Percentiles rank a stretch among this genome's conserved stretches.
phyloP scores from a whole-genome alignment of 2,888 invertebrate species.

The Stegana nigrithorax region DNA sequence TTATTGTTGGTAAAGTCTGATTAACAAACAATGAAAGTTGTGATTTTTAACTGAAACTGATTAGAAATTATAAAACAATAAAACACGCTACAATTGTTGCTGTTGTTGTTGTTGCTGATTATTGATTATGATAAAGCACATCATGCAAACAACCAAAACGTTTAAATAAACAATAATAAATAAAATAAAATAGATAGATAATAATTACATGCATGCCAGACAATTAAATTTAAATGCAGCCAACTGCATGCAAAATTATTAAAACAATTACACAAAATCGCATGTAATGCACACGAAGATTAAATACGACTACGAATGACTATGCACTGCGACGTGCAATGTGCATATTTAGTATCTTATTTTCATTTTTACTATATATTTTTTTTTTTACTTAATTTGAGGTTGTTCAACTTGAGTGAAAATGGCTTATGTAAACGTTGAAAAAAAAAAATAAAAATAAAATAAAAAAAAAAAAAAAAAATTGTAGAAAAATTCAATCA shows the following conservation, averaged over 20 bases:
- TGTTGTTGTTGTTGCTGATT: neutral
- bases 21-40: neutral
- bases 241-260: neutral
- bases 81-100: neutral
- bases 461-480: slow-evolving; percentile 14
- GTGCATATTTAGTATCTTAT: too few species aligned
- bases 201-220: neutral
- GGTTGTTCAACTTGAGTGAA: slow-evolving; percentile 24
- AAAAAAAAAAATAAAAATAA: slow-evolving; percentile 5
- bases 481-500: slow-evolving; percentile 49
- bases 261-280: neutral
- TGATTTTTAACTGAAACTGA: neutral
- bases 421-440: slow-evolving; percentile 46
- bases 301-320: neutral
- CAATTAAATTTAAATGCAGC: slow-evolving; percentile 19
- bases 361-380: too few species aligned
- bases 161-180: neutral
- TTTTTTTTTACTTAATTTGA: slow-evolving; percentile 9
- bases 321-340: too few species aligned
- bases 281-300: neutral
- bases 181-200: neutral
- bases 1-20: neutral
- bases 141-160: neutral
- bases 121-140: neutral
- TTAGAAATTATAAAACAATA: neutral